These are phyloP conservation scores for Aradophagus sp. DNA, from an alignment of 1,140 invertebrate genomes.

Conservation along the genomic window DNA sequence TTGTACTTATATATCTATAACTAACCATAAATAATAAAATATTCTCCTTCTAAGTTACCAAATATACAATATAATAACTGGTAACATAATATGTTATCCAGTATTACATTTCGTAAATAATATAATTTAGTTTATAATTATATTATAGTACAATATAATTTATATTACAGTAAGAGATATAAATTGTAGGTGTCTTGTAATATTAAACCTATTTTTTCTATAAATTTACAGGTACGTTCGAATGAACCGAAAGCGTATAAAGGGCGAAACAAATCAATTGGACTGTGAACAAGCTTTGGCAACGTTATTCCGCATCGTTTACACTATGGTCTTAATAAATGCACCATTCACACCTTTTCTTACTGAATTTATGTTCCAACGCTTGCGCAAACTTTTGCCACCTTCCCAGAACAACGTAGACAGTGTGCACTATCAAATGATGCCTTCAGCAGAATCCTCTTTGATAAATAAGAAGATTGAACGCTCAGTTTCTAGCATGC, in stretches of 20 bases:
- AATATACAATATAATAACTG: too few species aligned
- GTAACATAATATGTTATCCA: too few species aligned
- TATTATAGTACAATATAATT: too few species aligned
- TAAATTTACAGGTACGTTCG: constrained; percentile 86
- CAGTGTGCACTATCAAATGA: constrained; percentile 92
- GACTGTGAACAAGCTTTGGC: constrained; percentile 91
- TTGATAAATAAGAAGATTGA: constrained; percentile 93
- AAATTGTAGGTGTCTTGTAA: too few species aligned
- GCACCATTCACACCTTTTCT: constrained; percentile 98
- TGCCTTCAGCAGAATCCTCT: constrained; percentile 82
- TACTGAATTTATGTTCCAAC: constrained; percentile 96
- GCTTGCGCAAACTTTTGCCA: constrained; percentile 79
- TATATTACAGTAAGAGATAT: too few species aligned
- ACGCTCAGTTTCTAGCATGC: constrained; percentile 92
- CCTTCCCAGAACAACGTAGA: constrained; percentile 73
- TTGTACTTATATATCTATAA: too few species aligned
- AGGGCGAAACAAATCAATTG: constrained; percentile 85
- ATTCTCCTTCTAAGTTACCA: too few species aligned
- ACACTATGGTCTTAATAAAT: constrained; percentile 93
- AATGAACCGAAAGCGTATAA: constrained; percentile 95
- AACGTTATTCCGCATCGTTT: constrained; percentile 91
- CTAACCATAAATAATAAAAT: too few species aligned
- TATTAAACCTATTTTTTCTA: too few species aligned
- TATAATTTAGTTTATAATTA: too few species aligned
- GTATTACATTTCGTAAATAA: too few species aligned